Evolutionary conservation across 2,888 invertebrate genomes (phyloP).

Genomic region (Gerris lacustris): DNA sequence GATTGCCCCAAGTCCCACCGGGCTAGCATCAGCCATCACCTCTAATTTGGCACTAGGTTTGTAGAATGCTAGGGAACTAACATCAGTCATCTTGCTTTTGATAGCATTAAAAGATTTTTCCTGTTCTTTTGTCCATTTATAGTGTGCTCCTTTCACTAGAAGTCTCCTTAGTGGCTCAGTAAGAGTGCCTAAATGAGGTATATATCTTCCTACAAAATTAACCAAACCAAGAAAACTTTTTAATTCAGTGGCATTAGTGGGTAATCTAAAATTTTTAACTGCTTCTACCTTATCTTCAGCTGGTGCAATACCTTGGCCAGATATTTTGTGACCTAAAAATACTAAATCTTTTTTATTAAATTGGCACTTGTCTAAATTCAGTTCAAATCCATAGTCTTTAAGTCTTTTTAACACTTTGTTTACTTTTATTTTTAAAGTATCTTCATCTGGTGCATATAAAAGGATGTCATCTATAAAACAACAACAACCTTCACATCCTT

Average conservation of each 20-base stretch:
- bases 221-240: slow-evolving; percentile 10
- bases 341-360: neutral
- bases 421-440: slow-evolving; percentile 8
- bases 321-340: slow-evolving; percentile 6
- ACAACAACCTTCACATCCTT: slow-evolving; percentile 19
- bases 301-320: neutral
- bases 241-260: neutral
- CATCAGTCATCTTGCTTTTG: neutral
- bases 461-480: slow-evolving; percentile 21
- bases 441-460: slow-evolving; percentile 11
- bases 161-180: too few species aligned
- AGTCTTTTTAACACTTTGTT: slow-evolving; percentile 5
- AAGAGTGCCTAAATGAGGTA: neutral
- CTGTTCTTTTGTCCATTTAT: too few species aligned
- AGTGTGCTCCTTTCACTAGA: too few species aligned
- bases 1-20: slow-evolving; percentile 5
- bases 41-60: neutral
- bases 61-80: neutral
- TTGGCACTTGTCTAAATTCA: slow-evolving; percentile 7
- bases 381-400: slow-evolving; percentile 12
- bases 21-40: slow-evolving; percentile 10
- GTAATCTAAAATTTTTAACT: neutral
- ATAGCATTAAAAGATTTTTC: too few species aligned
- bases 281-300: slow-evolving; percentile 1
- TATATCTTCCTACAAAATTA: slow-evolving; percentile 4